Evolutionary conservation across 2,888 invertebrate species (phyloP), one percentile per base, ranked within the genome.

Genomic region (Drosophila incognita): DNA sequence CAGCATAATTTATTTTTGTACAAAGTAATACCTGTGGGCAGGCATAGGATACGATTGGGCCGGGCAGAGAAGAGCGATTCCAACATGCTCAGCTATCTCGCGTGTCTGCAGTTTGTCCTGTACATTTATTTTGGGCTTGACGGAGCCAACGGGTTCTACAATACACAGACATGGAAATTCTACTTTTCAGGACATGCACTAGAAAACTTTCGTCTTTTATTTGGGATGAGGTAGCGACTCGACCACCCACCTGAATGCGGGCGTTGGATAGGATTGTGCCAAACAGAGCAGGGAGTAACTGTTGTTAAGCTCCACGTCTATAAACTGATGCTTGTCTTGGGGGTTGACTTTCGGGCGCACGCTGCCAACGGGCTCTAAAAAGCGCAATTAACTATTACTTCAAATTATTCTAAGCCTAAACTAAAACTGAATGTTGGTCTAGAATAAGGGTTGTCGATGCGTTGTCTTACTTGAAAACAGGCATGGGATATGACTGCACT

Each of bases 11-110:
- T 42, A 11, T 36, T 58, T 21, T n/a, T 51, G 27, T 11, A n/a
- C 8, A 46, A n/a, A n/a, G 38, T 11, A 69, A 74, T 87, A 96
- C 96, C 96, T 96, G 94, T 95, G 95, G 79, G 95, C 93, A 89
- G 96, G 96, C 91, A 96, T 95, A 73, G 96, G 96, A 93, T 95
- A 96, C 33, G 96, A 96, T 93, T 96, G 96, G 27, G 96, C 96
- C 68, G 96, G 96, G 93, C 96, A 96, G 83, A 96, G 93, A 76
- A 96, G 92, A 53, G 96, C 95, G 85, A 96, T 94, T 91, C 94
- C 94, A 83, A 92, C 92, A 76, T 93, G 93, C 85, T 93, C 87
- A 77, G 93, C 91, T 82, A 92, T 90, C 77, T 92, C 92, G 94
- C 95, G 92, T 94, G 94, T 93, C 94, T 95, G 94, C 94, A 94